Evolutionary conservation across 1,140 invertebrate species (phyloP), one percentile per base, ranked within the genome.

Genomic region (Drosophila mauritiana): DNA sequence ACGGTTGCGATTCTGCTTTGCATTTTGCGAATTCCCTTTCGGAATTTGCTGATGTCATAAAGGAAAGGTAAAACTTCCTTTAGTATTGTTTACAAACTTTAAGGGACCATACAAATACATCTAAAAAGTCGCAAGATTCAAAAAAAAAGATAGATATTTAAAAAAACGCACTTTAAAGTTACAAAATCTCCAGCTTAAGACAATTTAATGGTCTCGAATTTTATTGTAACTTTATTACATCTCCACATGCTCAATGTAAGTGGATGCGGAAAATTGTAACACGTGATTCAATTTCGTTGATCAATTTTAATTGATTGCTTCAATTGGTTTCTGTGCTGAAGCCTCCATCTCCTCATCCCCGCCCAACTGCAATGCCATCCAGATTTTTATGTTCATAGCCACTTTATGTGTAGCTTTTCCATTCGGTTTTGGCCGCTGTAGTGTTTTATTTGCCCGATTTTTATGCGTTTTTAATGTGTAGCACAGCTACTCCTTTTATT

Each of bases 241-340:
- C 11, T 36, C 42, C 73, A 77, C 62, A 59, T 34, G 42, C 36
- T 43, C 51, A 10, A 37, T 81, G 82, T 82, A 75, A 68, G 61
- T 61, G 49, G 57, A 86, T 68, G n/a, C 45, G 46, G 45, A 59
- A 67, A 68, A 88, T 82, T 83, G 75, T 86, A 83, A 88, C 83
- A 86, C 83, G 84, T 86, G 83, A 88, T 86, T 86, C 83, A 89
- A 88, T 89, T 88, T 89, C 80, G 57, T 67, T 82, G 46, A 73
- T 89, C 84, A 73, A 88, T 89, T 88, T 88, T 88, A 88, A 88
- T 88, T 89, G 83, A 86, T 86, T 86, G 83, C 79, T 63, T 88
- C 75, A 83, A 82, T 88, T 57, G 83, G 56, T 64, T 86, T 81
- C 54, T 52, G 59, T 36, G 40, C 39, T 31, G 37, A 68, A 53